Evolutionary conservation across 2,888 invertebrate genomes (phyloP).

Genomic region (Plemyria rubiginata): DNA sequence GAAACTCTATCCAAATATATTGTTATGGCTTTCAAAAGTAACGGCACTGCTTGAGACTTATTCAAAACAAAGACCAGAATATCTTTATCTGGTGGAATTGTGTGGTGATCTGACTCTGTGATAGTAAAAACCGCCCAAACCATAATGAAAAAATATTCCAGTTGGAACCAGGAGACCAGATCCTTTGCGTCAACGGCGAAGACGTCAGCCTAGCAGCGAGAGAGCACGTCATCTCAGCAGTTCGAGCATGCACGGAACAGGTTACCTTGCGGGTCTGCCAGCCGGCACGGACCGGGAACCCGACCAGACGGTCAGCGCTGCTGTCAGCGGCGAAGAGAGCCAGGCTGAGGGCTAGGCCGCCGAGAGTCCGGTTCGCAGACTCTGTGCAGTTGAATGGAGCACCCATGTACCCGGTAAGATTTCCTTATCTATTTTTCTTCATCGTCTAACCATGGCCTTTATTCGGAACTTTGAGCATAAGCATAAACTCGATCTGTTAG

Average conservation of each 20-base stretch:
- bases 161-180: slow-evolving; percentile 96
- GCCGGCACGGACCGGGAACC: slow-evolving; percentile 86
- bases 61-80: no score
- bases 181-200: slow-evolving; percentile 95
- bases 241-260: slow-evolving; percentile 91
- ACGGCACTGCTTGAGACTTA: no score
- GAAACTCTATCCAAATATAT: no score
- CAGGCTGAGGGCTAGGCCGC: slow-evolving; percentile 91
- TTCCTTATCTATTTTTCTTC: not conserved
- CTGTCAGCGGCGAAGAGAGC: slow-evolving; percentile 95
- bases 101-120: no score
- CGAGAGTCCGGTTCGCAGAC: slow-evolving; percentile 94
- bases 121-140: not conserved
- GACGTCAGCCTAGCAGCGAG: slow-evolving; percentile 94
- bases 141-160: slow-evolving; percentile 54
- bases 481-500: no score
- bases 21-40: no score
- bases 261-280: slow-evolving; percentile 93
- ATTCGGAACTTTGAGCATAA: no score
- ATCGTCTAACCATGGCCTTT: no score
- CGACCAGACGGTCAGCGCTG: slow-evolving; percentile 91
- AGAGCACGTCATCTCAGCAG: slow-evolving; percentile 95
- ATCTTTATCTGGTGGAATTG: no score
- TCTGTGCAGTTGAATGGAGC: slow-evolving; percentile 94
- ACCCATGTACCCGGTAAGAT: slow-evolving; percentile 90